phyloP scores from a whole-genome alignment of 2,797 vertebrate genomes.

The Atherinosoma microstoma region DNA sequence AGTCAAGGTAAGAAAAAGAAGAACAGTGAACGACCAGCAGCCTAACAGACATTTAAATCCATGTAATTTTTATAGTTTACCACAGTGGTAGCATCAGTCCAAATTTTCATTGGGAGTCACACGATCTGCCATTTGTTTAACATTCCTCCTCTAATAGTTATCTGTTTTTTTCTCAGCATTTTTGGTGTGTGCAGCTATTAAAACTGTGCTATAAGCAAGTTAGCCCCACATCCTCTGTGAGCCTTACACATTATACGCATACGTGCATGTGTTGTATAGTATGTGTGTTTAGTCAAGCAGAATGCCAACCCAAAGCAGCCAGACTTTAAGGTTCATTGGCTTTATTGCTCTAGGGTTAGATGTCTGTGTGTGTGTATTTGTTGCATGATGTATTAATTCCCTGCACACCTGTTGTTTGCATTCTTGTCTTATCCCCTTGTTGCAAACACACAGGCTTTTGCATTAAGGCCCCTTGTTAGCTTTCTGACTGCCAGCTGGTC shows the following conservation, averaged over 20 bases:
- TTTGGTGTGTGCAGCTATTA: constrained; percentile 30
- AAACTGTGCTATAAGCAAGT: constrained; percentile 42
- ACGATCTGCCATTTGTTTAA: constrained; percentile 55
- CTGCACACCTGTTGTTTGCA: constrained; percentile 79
- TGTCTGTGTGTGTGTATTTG: constrained; percentile 19
- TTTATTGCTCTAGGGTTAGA: constrained; percentile 54
- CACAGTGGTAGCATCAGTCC: background rate
- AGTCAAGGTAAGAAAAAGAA: constrained; percentile 20
- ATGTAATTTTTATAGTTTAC: constrained; percentile 39
- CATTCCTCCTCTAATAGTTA: constrained; percentile 34
- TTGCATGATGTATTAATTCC: constrained; percentile 63
- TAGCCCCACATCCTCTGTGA: background rate
- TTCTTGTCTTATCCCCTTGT: constrained; percentile 71
- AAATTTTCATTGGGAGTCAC: constrained; percentile 32
- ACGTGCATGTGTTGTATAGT: background rate
- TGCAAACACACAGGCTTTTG: constrained; percentile 51
- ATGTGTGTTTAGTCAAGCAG: constrained; percentile 32
- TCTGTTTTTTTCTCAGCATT: constrained; percentile 22
- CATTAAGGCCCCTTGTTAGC: constrained; percentile 57
- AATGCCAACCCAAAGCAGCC: constrained; percentile 36
- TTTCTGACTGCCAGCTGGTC: constrained; percentile 76
- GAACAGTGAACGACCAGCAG: background rate
- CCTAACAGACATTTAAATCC: constrained; percentile 13
- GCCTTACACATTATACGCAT: background rate
- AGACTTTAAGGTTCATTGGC: constrained; percentile 65